These are phyloP conservation scores for Galagoides demidoff DNA, from an alignment of 2,797 vertebrate genomes.

Conservation along the genomic window DNA sequence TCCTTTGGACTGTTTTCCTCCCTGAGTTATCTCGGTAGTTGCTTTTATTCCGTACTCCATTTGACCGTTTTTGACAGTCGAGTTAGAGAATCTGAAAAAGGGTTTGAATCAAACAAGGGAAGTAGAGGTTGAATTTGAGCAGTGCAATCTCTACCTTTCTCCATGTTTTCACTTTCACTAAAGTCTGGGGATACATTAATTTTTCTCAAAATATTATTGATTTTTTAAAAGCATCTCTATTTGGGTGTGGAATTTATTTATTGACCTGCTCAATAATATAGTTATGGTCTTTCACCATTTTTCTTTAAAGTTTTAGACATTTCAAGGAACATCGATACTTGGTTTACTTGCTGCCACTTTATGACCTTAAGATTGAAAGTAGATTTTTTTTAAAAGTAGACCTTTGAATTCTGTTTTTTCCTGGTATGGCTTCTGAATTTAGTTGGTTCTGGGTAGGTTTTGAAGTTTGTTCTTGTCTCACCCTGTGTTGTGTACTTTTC, in stretches of 20 bases:
- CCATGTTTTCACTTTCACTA: neutral
- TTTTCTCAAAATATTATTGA: conserved; percentile 39
- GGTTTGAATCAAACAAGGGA: neutral
- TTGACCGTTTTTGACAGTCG: neutral
- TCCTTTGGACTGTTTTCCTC: neutral
- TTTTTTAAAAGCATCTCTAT: conserved; percentile 37
- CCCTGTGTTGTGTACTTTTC: conserved; percentile 12
- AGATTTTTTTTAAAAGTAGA: neutral
- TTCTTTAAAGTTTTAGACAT: neutral
- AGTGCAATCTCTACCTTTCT: neutral
- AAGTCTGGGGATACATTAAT: neutral
- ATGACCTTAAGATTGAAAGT: conserved; percentile 6
- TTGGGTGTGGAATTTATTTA: conserved; percentile 27
- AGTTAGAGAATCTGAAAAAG: neutral
- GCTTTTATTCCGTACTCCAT: neutral
- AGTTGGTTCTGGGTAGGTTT: neutral
- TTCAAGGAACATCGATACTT: neutral
- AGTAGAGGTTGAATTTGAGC: neutral
- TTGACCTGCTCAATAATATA: neutral
- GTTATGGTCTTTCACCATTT: neutral
- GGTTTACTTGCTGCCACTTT: neutral
- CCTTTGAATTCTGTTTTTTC: conserved; percentile 6
- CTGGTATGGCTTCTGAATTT: conserved; percentile 13
- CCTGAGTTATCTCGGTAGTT: neutral
- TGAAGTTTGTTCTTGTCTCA: conserved; percentile 29